Percentiles rank a stretch among this genome's conserved stretches.
Evolutionary conservation across 2,113 vertebrate genomes (phyloP).

Genomic region (Paradoxurus hermaphroditus): DNA sequence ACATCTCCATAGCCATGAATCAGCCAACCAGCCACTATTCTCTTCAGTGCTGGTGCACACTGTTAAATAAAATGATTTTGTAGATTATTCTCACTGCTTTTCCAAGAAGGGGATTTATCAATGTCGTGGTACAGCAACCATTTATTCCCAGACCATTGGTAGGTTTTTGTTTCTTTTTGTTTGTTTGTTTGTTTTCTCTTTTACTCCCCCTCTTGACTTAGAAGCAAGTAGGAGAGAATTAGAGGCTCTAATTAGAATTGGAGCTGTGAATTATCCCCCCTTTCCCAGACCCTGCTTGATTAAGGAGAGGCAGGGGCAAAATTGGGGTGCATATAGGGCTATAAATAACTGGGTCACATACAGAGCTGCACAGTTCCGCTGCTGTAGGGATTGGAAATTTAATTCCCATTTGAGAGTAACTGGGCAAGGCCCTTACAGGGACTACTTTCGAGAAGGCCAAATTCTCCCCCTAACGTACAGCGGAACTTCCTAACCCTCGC

Average conservation of each 20-base stretch:
- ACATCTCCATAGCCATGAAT: constrained; percentile 74
- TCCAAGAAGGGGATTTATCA: constrained; percentile 72
- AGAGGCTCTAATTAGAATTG: too few species aligned
- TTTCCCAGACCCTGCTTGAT: neutral
- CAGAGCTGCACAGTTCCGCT: neutral
- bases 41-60: constrained; percentile 54
- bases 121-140: constrained; percentile 4
- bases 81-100: constrained; percentile 73
- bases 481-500: neutral
- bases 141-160: neutral
- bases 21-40: constrained; percentile 77
- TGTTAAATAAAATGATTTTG: constrained; percentile 82
- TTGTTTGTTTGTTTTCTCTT: neutral
- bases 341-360: neutral
- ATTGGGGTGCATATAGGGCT: neutral
- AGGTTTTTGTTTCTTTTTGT: neutral
- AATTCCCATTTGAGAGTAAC: constrained; percentile 5
- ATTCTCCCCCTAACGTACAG: neutral
- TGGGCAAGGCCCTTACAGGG: neutral
- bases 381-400: neutral
- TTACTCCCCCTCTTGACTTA: neutral
- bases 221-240: neutral
- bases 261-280: neutral
- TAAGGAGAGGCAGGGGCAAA: neutral
- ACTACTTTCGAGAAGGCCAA: neutral